Evolutionary conservation across 2,888 invertebrate genomes (phyloP).

Genomic region (Drosophila macrospina): DNA sequence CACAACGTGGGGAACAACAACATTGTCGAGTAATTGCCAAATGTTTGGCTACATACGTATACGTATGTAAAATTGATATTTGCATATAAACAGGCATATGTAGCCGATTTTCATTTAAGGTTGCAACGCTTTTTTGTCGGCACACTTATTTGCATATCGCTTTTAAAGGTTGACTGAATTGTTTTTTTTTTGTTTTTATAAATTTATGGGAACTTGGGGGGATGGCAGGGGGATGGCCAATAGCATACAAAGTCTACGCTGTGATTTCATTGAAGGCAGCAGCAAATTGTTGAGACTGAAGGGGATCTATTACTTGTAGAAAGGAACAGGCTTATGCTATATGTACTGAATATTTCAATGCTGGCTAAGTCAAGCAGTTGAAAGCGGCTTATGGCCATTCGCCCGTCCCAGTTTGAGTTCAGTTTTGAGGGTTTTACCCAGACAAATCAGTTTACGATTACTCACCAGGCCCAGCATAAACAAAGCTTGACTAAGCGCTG

Average conservation of each 20-base stretch:
- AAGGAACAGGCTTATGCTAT: background rate
- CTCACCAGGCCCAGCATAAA: constrained; percentile 53
- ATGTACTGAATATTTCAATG: constrained; percentile 7
- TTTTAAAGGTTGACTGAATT: constrained; percentile 52
- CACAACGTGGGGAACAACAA: constrained; percentile 27
- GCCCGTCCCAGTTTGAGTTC: background rate
- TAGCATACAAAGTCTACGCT: constrained; percentile 8
- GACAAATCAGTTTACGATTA: constrained; percentile 59
- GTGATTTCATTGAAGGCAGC: constrained; percentile 58
- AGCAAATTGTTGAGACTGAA: constrained; percentile 5
- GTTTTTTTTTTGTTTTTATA: constrained; percentile 22
- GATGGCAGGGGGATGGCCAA: background rate
- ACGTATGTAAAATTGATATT: constrained; percentile 67
- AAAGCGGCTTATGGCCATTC: constrained; percentile 19
- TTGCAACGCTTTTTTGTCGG: constrained; percentile 51
- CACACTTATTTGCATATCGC: constrained; percentile 65
- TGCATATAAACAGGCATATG: constrained; percentile 79
- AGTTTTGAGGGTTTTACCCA: constrained; percentile 18
- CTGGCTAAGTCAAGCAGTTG: constrained; percentile 1
- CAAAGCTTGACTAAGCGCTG: constrained; percentile 59
- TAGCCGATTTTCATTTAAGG: constrained; percentile 66
- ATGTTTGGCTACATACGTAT: constrained; percentile 78
- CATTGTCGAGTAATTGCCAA: constrained; percentile 72
- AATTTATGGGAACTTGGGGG: constrained; percentile 37
- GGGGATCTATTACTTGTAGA: background rate